Evolutionary conservation across 1,140 invertebrate species (phyloP).

Genomic region (Pomacea maculata): DNA sequence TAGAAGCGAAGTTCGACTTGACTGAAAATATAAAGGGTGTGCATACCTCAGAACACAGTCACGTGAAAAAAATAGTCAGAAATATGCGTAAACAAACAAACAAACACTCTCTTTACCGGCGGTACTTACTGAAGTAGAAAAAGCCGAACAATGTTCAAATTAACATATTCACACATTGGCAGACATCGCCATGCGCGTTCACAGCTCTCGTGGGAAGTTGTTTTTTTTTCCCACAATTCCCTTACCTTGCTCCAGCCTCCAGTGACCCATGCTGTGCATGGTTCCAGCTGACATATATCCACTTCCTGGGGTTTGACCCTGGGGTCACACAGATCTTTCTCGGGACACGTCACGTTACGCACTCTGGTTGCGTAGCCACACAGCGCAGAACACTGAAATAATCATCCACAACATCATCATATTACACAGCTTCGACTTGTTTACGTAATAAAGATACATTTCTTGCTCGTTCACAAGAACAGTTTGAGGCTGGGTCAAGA

Average conservation of each 20-base stretch:
- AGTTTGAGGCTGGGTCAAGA: too few relatives aligned
- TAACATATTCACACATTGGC: neutral
- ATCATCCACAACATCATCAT: too few relatives aligned
- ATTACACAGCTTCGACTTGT: too few relatives aligned
- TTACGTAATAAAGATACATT: too few relatives aligned
- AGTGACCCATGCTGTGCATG: slow-evolving; percentile 63
- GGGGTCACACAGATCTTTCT: slow-evolving; percentile 53
- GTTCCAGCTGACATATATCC: slow-evolving; percentile 48
- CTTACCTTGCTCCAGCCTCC: slow-evolving; percentile 66
- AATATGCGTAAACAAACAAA: neutral
- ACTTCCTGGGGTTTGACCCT: slow-evolving; percentile 47
- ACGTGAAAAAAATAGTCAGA: neutral
- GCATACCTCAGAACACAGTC: neutral
- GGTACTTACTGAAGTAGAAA: neutral
- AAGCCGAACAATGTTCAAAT: neutral
- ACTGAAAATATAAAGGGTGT: neutral
- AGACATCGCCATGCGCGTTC: neutral
- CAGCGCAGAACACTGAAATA: slow-evolving; percentile 62
- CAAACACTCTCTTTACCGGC: neutral
- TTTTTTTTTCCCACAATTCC: neutral
- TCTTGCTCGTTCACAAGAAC: too few relatives aligned
- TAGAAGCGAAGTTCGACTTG: neutral
- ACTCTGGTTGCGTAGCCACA: slow-evolving; percentile 60
- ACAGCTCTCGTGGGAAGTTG: neutral
- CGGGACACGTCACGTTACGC: slow-evolving; percentile 58